Base-by-base conservation (phyloP, 2,888 invertebrate species). In the Lasioglossum lativentre region DNA sequence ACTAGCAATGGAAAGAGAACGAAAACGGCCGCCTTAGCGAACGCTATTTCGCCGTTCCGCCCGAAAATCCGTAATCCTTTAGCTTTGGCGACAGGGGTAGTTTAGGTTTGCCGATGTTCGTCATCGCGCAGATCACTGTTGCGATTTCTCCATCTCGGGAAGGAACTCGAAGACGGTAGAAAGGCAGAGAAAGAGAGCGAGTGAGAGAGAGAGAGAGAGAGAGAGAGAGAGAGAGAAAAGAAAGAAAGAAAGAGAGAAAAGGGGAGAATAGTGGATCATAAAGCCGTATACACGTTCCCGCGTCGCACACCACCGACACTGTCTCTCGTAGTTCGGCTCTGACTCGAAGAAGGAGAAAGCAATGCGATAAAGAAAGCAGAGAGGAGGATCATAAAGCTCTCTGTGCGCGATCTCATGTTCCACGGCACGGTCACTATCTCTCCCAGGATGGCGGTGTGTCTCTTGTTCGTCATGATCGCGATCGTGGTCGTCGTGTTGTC, bases 341-440 rank as follows among this genome's bases (percentile, higher is more conserved):
- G 63, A 30, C 63, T 63, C 63, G 63, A 63, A 68, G 68, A 10
- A 68, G 12, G 38, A 68, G 34, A 68, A 38, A 34, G 38, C 19
- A 68, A 56, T 56, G 56, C n/a, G 68, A 38, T 10, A 34, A 34
- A 23, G 34, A 68, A 23, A 68, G 38, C 19, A 38, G 38, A 23
- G 23, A 68, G 34, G 38, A 68, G 34, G 23, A 68, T 68, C 68
- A 68, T 68, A 23, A 23, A 34, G 38, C 23, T 63, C 30, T 34
- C 68, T 38, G 68, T 38, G 19, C 34, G 68, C 68, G 38, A 34
- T 63, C 63, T 63, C 27, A 10, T 23, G 23, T 68, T 68, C 63
- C 38, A 68, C 68, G 23, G 34, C 68, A 68, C 68, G 68, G 68
- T 63, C 68, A 68, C 68, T 68, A 38, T 68, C 10, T 68, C 68